Percentiles rank a stretch among this genome's conserved stretches.
These are phyloP conservation scores for Drosophila pandora DNA, from an alignment of 1,140 invertebrate species.

Conservation along the genomic window DNA sequence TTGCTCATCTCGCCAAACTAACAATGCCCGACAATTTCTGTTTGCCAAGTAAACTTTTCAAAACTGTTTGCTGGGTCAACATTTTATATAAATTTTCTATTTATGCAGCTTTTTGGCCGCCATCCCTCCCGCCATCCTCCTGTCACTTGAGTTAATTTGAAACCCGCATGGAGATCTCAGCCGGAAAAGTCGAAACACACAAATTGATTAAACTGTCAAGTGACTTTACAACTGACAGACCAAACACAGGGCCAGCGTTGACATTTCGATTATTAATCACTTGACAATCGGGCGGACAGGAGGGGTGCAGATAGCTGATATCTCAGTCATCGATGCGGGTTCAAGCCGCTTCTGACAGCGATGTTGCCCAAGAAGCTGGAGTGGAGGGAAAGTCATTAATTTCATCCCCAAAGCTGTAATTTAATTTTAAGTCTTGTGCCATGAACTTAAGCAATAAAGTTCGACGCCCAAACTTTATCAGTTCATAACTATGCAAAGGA, in stretches of 20 bases:
- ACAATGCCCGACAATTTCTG: constrained; percentile 42
- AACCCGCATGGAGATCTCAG: constrained; percentile 34
- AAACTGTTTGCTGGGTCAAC: constrained; percentile 62
- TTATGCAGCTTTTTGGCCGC: constrained; percentile 35
- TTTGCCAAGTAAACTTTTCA: constrained; percentile 61
- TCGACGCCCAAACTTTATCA: background rate
- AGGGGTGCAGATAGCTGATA: constrained; percentile 15
- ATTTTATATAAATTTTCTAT: constrained; percentile 53
- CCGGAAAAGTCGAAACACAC: constrained; percentile 44
- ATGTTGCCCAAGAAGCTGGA: background rate
- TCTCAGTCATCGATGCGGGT: constrained; percentile 63
- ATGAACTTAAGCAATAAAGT: background rate
- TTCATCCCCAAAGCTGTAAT: background rate
- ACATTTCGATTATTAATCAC: constrained; percentile 82
- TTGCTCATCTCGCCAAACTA: constrained; percentile 53
- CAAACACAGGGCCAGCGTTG: constrained; percentile 50
- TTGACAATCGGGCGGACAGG: constrained; percentile 24
- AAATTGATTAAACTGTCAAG: constrained; percentile 81
- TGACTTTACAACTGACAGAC: constrained; percentile 74
- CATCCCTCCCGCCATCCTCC: background rate
- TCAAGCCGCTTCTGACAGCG: constrained; percentile 50
- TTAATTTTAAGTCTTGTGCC: background rate
- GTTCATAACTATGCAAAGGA: background rate
- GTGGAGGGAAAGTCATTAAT: no score
- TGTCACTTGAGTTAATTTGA: constrained; percentile 39